Evolutionary conservation across 2,797 vertebrate genomes (phyloP).

Genomic region (Pelochelys cantorii): DNA sequence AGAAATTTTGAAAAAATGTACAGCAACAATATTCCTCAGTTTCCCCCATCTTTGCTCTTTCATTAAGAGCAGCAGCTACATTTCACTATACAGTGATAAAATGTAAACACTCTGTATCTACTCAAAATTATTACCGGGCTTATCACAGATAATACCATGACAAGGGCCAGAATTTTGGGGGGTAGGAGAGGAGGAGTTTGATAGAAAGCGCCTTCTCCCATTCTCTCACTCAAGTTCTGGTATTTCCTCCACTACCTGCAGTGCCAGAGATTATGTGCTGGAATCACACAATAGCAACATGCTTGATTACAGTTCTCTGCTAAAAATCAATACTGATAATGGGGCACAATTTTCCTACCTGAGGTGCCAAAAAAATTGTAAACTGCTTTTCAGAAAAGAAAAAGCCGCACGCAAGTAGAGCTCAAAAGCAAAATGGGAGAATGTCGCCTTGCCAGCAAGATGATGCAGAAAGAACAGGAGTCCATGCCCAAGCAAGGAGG

Average conservation of each 20-base stretch:
- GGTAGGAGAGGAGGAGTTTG: not conserved
- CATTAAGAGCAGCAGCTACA: not conserved
- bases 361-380: constrained; percentile 16
- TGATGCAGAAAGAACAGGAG: not conserved
- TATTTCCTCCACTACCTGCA: constrained; percentile 27
- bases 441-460: not conserved
- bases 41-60: constrained; percentile 6
- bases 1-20: not conserved
- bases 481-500: not conserved
- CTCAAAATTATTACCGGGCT: not conserved
- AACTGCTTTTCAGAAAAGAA: not conserved
- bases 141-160: constrained; percentile 15
- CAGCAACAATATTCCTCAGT: not conserved
- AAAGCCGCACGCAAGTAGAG: not conserved
- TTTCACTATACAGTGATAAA: not conserved
- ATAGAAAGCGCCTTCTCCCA: not conserved
- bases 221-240: not conserved
- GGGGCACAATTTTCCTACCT: constrained; percentile 6
- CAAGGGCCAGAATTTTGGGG: not conserved
- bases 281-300: constrained; percentile 34
- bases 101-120: constrained; percentile 38
- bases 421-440: not conserved
- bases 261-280: constrained; percentile 45
- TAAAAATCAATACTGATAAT: not conserved
- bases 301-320: constrained; percentile 66